Percentiles rank a stretch among this genome's conserved stretches.
Evolutionary conservation across 1,140 invertebrate species (phyloP).

Genomic region (Drosophila ananassae): DNA sequence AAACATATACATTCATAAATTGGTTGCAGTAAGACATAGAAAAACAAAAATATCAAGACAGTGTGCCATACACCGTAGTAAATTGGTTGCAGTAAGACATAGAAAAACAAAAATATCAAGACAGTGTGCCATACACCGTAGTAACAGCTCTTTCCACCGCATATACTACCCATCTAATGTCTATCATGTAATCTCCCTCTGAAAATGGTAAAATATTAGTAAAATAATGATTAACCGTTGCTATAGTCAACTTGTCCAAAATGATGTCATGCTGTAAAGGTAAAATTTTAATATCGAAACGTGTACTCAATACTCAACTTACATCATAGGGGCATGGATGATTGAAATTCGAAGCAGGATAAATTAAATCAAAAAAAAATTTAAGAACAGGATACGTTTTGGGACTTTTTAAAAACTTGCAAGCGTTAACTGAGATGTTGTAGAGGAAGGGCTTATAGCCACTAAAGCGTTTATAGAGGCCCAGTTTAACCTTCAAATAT

Average conservation of each 20-base stretch:
- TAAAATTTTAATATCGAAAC: neutral
- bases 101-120: neutral
- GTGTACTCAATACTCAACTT: neutral
- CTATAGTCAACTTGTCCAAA: neutral
- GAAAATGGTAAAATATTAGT: conserved; percentile 9
- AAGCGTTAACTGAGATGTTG: conserved; percentile 13
- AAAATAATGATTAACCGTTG: neutral
- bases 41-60: neutral
- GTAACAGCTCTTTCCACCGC: neutral
- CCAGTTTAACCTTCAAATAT: conserved; percentile 1
- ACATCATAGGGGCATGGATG: conserved; percentile 16
- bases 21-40: no score
- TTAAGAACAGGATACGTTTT: neutral
- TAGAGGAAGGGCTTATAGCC: conserved; percentile 25
- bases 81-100: no score
- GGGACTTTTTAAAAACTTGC: conserved; percentile 5
- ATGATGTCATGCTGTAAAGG: conserved; percentile 6
- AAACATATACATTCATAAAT: no score
- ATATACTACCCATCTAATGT: neutral
- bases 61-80: neutral
- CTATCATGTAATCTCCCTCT: neutral
- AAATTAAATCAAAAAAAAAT: neutral
- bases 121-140: neutral
- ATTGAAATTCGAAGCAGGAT: neutral
- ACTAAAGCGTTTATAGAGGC: conserved; percentile 9